Percentiles rank a stretch among this genome's conserved stretches.
phyloP scores from a whole-genome alignment of 2,113 vertebrate species.

The Cnemophilus loriae region DNA sequence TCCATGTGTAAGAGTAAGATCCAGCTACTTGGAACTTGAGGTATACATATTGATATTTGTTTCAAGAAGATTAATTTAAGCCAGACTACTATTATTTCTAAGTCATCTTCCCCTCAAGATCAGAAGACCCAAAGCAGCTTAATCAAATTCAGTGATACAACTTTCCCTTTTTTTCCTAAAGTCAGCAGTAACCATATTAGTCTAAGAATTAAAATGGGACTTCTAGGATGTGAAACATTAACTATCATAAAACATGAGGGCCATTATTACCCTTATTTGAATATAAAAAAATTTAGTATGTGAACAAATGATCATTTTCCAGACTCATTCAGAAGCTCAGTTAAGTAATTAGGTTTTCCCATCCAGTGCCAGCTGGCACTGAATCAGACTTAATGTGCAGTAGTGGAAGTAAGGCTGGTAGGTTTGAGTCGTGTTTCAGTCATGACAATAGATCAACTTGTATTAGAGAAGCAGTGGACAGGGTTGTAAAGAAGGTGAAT shows the following conservation, averaged over 20 bases:
- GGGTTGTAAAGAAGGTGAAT: not conserved
- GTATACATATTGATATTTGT: not conserved
- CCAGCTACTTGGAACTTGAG: not conserved
- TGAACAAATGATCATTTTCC: not conserved
- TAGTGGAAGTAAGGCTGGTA: not conserved
- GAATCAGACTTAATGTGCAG: not conserved
- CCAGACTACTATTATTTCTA: not conserved
- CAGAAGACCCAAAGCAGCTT: not conserved
- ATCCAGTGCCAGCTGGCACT: not conserved
- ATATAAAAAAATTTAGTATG: not conserved
- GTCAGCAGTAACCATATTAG: not conserved
- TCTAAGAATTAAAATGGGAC: not conserved
- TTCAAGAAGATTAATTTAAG: not conserved
- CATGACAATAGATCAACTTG: not conserved
- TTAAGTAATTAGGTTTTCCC: not conserved
- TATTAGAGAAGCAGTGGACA: not conserved
- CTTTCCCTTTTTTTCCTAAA: not conserved
- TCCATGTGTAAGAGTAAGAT: not conserved
- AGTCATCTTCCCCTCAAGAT: not conserved
- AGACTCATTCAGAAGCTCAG: not conserved
- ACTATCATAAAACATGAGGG: not conserved
- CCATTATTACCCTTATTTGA: not conserved
- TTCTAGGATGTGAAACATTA: not conserved
- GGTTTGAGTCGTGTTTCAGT: conserved; percentile 14
- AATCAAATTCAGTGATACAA: not conserved